A percentile compares a stretch with the other conserved stretches of the same genome.
Evolutionary conservation across 1,140 invertebrate species (phyloP).

Genomic region (Drosophila baimaii): DNA sequence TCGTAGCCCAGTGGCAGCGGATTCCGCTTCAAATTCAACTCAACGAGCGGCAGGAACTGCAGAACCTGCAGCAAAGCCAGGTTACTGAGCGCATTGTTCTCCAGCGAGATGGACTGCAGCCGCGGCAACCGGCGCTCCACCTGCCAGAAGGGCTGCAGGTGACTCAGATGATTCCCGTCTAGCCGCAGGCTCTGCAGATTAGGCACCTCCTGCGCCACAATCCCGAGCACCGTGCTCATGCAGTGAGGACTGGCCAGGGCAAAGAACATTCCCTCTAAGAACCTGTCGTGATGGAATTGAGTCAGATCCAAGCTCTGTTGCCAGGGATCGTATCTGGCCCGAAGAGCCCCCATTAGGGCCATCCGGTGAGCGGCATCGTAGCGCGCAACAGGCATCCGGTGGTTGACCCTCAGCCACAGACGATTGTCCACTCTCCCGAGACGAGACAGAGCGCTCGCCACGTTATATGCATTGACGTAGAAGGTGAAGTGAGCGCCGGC

Average conservation of each 20-base stretch:
- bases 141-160: constrained; percentile 13
- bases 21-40: constrained; percentile 36
- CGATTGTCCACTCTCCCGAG: background rate
- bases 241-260: constrained; percentile 33
- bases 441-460: constrained; percentile 30
- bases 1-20: constrained; percentile 42
- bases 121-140: constrained; percentile 33
- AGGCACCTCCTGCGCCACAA: constrained; percentile 33
- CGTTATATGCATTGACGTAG: constrained; percentile 42
- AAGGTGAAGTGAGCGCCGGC: constrained; percentile 46
- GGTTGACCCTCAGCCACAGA: constrained; percentile 27
- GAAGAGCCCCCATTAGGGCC: constrained; percentile 24
- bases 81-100: constrained; percentile 26
- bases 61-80: constrained; percentile 22
- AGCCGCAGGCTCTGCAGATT: constrained; percentile 28
- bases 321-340: constrained; percentile 23
- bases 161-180: constrained; percentile 43
- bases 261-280: constrained; percentile 34
- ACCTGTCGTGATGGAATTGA: constrained; percentile 29
- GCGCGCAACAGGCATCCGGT: constrained; percentile 23
- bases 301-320: constrained; percentile 31
- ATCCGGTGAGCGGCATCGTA: constrained; percentile 4
- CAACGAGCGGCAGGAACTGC: constrained; percentile 10
- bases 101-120: constrained; percentile 40
- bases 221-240: constrained; percentile 22